Evolutionary conservation across 1,140 invertebrate species (phyloP), one percentile per base, ranked within the genome.

Genomic region (Parapsyche elsis): DNA sequence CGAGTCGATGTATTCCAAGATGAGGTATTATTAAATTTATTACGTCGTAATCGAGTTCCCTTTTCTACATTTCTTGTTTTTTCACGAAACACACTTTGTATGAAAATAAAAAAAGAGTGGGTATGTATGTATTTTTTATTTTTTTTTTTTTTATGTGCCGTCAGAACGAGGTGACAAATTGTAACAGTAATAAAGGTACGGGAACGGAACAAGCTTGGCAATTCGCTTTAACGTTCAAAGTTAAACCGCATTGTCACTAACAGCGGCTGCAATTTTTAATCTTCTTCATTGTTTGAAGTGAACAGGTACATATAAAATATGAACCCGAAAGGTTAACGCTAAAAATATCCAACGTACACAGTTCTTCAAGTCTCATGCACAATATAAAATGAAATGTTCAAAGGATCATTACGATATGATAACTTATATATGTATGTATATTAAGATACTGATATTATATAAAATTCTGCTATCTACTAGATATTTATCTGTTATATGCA

Each of bases 21-120:
- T n/a, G 9, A 26, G 64, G 24, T 67, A 30, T 67, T 30, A 67
- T 67, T 67, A 9, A 26, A 67, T 67, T 67, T 67, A 12, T 67
- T 26, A 67, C n/a, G 23, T 24, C 21, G 24, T 67, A 67, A 67
- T 67, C 64, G 9, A 9, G 26, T 67, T 67, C 26, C 23, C 21
- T 10, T 24, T 67, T 67, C 0, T 67, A 14, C 24, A 67, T 67
- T 10, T 24, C 23, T 26, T 26, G 21, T 7, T 67, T 12, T 64
- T 12, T 26, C 2, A 10, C 9, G 21, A 67, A 24, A 24, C 9
- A 67, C 5, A 67, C 24, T 23, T 12, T 67, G 24, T 67, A 12
- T 24, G 21, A 67, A 26, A 67, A 67, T 67, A 67, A 23, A 67
- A 67, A 24, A 5, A 24, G 21, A 61, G 21, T 12, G 2, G 30